phyloP scores from a whole-genome alignment of 2,888 invertebrate species.

The Eristalis tenax region DNA sequence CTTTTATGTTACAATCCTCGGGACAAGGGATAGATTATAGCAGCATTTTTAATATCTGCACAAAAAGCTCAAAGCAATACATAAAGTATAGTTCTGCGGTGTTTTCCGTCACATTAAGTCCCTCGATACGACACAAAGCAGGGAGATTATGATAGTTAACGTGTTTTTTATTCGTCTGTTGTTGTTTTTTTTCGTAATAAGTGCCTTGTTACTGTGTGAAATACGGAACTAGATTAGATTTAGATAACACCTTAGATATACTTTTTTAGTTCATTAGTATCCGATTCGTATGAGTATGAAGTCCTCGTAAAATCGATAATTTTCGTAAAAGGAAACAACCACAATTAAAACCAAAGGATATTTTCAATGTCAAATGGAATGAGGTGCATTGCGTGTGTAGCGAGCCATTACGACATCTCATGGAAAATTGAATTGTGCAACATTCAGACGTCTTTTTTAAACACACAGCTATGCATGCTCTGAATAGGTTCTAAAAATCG shows the following conservation, averaged over 20 bases:
- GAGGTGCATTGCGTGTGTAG: constrained; percentile 48
- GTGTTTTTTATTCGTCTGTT: constrained; percentile 20
- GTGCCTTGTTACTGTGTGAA: constrained; percentile 55
- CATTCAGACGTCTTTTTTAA: neutral
- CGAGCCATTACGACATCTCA: constrained; percentile 48
- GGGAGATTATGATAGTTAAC: constrained; percentile 27
- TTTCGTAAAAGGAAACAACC: constrained; percentile 36
- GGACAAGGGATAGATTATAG: constrained; percentile 49
- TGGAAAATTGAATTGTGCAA: constrained; percentile 41
- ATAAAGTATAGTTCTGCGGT: constrained; percentile 50
- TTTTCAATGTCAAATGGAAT: constrained; percentile 46
- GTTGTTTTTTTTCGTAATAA: constrained; percentile 33
- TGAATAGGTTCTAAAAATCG: neutral
- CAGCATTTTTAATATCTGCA: constrained; percentile 62
- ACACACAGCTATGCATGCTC: neutral
- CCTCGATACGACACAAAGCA: constrained; percentile 28
- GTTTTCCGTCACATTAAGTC: constrained; percentile 42
- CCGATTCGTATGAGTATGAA: neutral
- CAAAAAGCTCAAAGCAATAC: constrained; percentile 63
- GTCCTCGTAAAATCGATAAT: constrained; percentile 54
- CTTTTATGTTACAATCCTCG: constrained; percentile 20
- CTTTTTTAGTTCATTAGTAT: constrained; percentile 2
- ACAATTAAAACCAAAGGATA: constrained; percentile 56
- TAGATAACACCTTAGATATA: constrained; percentile 12
- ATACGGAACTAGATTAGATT: constrained; percentile 26